Evolutionary conservation across 2,113 vertebrate species (phyloP).

Genomic region (Plecotus auritus): DNA sequence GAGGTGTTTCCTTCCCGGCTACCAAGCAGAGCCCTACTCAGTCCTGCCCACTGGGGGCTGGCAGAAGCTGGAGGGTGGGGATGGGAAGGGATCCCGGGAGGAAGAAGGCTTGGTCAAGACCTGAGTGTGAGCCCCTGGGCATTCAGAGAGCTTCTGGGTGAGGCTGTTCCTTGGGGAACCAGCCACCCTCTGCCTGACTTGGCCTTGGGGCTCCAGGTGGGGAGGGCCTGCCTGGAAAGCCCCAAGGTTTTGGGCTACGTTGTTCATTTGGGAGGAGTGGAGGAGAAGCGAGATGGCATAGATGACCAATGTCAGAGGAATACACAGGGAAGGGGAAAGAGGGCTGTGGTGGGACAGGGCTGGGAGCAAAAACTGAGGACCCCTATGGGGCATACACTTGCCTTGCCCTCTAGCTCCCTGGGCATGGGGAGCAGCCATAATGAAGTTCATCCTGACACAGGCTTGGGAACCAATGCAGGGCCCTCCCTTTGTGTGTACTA

Average conservation of each 20-base stretch:
- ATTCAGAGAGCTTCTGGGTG: background rate
- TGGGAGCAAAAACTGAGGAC: background rate
- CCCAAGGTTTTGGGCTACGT: background rate
- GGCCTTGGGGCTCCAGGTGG: background rate
- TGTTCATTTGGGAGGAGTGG: background rate
- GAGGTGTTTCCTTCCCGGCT: background rate
- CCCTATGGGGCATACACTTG: background rate
- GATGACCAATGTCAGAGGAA: background rate
- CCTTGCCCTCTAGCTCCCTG: background rate
- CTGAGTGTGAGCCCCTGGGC: background rate
- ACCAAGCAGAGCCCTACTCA: background rate
- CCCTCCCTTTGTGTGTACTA: background rate
- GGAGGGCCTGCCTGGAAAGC: background rate
- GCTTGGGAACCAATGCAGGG: background rate
- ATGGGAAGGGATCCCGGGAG: background rate
- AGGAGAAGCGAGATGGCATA: too few relatives aligned
- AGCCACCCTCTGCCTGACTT: background rate
- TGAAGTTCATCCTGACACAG: background rate
- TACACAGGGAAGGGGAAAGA: background rate
- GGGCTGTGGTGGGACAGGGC: background rate
- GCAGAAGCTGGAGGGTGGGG: background rate
- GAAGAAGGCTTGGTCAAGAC: background rate
- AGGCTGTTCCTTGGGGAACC: background rate
- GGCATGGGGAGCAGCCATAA: background rate
- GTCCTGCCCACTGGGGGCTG: background rate